A percentile compares a stretch with the other conserved stretches of the same genome.
These are phyloP conservation scores for Callithrix jacchus DNA, from an alignment of 2,113 vertebrate species.

Conservation along the genomic window DNA sequence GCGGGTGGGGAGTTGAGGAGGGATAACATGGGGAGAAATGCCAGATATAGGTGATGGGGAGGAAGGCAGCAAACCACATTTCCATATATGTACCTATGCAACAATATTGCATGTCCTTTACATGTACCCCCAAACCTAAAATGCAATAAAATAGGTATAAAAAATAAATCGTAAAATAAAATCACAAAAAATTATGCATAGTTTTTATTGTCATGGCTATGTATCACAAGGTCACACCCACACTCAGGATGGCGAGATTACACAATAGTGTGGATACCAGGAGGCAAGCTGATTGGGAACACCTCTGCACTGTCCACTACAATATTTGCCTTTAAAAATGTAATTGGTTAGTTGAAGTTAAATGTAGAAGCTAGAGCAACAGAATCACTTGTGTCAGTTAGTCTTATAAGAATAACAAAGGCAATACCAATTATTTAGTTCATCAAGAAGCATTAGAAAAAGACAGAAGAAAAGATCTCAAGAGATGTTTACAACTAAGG, in stretches of 20 bases:
- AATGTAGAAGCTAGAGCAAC: background rate
- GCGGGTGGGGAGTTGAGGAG: too few species aligned
- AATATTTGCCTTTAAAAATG: background rate
- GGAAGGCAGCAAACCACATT: too few species aligned
- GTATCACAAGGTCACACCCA: background rate
- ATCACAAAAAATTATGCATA: background rate
- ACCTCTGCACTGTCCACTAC: rapidly evolving
- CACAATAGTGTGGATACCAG: background rate
- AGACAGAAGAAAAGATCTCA: background rate
- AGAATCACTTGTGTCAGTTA: background rate
- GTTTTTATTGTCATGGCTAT: background rate
- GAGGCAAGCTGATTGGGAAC: background rate
- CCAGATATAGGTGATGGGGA: too few species aligned
- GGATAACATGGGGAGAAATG: too few species aligned
- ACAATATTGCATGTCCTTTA: too few species aligned
- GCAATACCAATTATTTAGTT: background rate
- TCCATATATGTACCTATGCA: too few species aligned
- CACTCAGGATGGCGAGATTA: background rate
- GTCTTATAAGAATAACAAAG: background rate
- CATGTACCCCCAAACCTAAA: too few species aligned
- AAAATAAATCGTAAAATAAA: too few species aligned
- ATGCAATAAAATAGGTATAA: too few species aligned
- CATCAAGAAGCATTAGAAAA: background rate
- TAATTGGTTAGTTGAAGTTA: background rate
- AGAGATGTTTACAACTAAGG: background rate